Evolutionary conservation across 2,113 vertebrate genomes (phyloP).

Genomic region (Monopterus albus): DNA sequence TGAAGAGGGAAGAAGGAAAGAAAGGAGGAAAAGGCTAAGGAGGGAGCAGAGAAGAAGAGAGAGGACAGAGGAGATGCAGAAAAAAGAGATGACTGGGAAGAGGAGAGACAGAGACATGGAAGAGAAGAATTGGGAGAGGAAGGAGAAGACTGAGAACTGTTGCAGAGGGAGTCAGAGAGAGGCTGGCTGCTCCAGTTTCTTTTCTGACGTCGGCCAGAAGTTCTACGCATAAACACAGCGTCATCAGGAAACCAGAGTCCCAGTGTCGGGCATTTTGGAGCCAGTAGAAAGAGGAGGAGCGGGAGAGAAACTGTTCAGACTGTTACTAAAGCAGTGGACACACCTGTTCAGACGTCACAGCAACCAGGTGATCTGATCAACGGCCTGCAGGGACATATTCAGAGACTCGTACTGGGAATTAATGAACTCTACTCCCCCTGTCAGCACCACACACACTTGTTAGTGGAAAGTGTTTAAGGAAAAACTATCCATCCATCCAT

Average conservation of each 20-base stretch:
- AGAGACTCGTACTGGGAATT: too few species aligned
- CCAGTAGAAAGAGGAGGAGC: background rate
- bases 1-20: background rate
- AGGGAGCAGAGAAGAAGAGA: too few species aligned
- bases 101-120: background rate
- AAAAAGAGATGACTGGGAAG: background rate
- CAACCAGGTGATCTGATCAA: background rate
- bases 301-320: background rate
- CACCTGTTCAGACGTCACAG: background rate
- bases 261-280: slow-evolving; percentile 4
- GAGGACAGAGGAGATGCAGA: background rate
- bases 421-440: too few species aligned
- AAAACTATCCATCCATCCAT: too few species aligned
- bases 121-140: background rate
- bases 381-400: too few species aligned
- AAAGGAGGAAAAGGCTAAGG: background rate
- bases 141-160: background rate
- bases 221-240: slow-evolving; percentile 3
- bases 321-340: background rate
- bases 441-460: too few species aligned
- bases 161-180: background rate
- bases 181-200: slow-evolving; percentile 22
- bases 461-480: too few species aligned
- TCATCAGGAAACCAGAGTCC: slow-evolving; percentile 11
- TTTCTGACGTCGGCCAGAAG: slow-evolving; percentile 1